phyloP scores from a whole-genome alignment of 2,113 vertebrate species.

The Narcine bancroftii region DNA sequence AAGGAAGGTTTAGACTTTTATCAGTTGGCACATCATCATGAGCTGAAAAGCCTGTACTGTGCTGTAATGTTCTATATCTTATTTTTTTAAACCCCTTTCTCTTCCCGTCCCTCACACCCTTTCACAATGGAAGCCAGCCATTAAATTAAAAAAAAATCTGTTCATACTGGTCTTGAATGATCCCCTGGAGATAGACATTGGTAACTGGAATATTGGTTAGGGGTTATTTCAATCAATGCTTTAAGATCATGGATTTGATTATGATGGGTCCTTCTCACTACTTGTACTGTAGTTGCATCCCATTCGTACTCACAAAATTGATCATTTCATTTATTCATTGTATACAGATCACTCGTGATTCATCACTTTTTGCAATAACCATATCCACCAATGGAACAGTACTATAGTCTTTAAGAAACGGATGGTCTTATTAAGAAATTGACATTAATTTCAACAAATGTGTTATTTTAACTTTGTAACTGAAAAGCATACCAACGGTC shows the following conservation, averaged over 20 bases:
- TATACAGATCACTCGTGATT: not conserved
- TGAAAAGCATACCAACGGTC: slow-evolving; percentile 74
- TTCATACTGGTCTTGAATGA: not conserved
- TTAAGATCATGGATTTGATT: no score
- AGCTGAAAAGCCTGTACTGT: no score
- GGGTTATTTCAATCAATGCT: no score
- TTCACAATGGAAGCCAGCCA: not conserved
- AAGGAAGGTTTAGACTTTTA: no score
- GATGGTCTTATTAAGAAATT: not conserved
- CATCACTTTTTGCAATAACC: not conserved
- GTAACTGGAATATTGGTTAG: not conserved
- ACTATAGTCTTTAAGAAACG: not conserved
- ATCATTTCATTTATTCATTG: not conserved
- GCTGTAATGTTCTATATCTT: no score
- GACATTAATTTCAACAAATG: slow-evolving; percentile 6
- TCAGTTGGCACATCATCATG: no score
- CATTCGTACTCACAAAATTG: not conserved
- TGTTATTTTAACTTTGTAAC: not conserved
- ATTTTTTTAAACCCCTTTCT: not conserved
- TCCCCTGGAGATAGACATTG: not conserved
- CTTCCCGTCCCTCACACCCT: not conserved
- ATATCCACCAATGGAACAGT: slow-evolving; percentile 5
- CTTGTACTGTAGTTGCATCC: not conserved
- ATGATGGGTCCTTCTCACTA: no score
- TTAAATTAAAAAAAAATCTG: not conserved